Evolutionary conservation across 2,113 vertebrate genomes (phyloP), one percentile per base, ranked within the genome.

Genomic region (Aythya baeri): DNA sequence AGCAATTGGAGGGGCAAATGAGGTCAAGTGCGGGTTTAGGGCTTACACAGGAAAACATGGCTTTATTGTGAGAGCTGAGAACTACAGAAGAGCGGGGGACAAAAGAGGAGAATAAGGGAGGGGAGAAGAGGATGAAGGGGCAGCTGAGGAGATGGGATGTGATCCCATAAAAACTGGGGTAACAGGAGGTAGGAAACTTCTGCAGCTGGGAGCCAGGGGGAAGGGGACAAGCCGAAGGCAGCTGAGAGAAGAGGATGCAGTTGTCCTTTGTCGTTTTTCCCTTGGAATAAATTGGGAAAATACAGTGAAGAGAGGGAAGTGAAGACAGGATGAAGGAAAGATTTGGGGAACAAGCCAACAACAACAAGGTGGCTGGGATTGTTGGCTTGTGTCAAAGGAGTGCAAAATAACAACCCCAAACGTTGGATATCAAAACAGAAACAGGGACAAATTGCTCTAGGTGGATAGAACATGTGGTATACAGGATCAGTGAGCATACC

Each of bases 141-240:
- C 25, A 74, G n/a, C 50, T 25, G 58, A 34, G 29, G 41, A 83
- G 67, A 41, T 59, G 26, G 21, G 43, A 74, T 1, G 2, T 65
- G 77, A 50, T 23, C 46, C 46, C 46, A 49, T 49, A 22, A 49
- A 20, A 22, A 29, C 0, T 73, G 62, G 17, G 0, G 0, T 43
- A 58, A 80, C 34, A 22, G 21, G 59, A 74, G 23, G 17, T 9
- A 62, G 36, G 44, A 75, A 73, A 25, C 34, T 77, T 61, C 34
- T 36, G 66, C 26, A 16, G 26, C 36, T 74, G 46, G 62, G 34
- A 62, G 58, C 26, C 2, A 8, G 23, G 32, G 23, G 75, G 72
- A 10, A 2, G 20, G 13, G 3, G 9, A 73, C 26, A 27, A 79
- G 38, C 6, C 67, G 43, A 52, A 79, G 1, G 7, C 1, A 0